Evolutionary conservation across 2,888 invertebrate genomes (phyloP).

Genomic region (Patella ulyssiponensis): DNA sequence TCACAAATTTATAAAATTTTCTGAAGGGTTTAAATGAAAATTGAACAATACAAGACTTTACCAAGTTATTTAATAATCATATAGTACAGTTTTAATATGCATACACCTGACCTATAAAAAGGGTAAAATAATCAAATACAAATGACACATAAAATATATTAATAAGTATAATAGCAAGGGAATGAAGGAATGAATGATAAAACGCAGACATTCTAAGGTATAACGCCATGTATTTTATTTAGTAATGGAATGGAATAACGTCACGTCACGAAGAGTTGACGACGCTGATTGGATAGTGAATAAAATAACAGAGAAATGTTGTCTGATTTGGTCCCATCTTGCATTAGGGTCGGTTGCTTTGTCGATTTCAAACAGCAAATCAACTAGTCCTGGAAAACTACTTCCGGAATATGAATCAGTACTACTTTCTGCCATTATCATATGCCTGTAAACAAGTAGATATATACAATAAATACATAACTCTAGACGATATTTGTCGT

Average conservation of each 20-base stretch:
- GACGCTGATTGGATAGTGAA: conserved; percentile 28
- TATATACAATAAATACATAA: too few relatives aligned
- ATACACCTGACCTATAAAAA: too few relatives aligned
- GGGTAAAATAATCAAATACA: neutral
- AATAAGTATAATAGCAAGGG: neutral
- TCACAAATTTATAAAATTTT: too few relatives aligned
- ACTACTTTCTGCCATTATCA: conserved; percentile 62
- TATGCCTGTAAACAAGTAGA: conserved; percentile 37
- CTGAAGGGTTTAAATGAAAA: too few relatives aligned
- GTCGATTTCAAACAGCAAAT: conserved; percentile 43
- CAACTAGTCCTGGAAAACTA: conserved; percentile 50
- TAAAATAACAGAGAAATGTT: conserved; percentile 31
- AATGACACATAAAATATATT: neutral
- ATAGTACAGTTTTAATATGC: too few relatives aligned
- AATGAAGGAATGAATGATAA: neutral
- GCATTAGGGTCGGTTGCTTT: neutral
- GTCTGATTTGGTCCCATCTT: conserved; percentile 29
- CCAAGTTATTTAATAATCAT: too few relatives aligned
- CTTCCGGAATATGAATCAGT: conserved; percentile 42
- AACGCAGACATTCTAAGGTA: neutral
- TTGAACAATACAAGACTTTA: too few relatives aligned
- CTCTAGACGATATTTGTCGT: too few relatives aligned
- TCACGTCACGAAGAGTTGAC: conserved; percentile 29
- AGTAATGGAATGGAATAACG: neutral
- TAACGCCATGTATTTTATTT: neutral